Conservation (phyloP, 2,888 invertebrate species). For the Lydus trimaculatus region DNA sequence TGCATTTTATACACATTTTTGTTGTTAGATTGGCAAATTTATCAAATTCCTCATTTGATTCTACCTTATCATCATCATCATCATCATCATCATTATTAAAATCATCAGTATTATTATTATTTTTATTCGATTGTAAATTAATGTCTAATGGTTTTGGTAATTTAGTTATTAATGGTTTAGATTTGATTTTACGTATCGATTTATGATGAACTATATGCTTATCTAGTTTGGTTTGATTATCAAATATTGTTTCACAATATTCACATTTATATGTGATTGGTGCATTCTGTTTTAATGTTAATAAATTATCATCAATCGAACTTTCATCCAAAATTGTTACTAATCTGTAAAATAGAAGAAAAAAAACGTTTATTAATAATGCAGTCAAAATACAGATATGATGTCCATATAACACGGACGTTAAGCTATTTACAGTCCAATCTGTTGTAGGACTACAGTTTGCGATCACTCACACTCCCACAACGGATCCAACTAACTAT, state of each 20-base stretch:
- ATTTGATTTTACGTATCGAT: slow-evolving; percentile 6
- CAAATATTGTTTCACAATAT: not conserved
- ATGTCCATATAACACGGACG: too few species aligned
- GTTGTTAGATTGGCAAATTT: slow-evolving; percentile 46
- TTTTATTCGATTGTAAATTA: not conserved
- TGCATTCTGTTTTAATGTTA: not conserved
- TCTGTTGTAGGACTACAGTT: too few species aligned
- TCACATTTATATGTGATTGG: not conserved
- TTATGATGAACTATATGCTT: not conserved
- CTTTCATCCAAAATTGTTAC: not conserved
- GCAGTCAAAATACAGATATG: not conserved
- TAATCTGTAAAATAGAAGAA: not conserved
- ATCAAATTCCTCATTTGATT: slow-evolving; percentile 40
- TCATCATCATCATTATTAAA: not conserved
- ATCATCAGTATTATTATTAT: not conserved
- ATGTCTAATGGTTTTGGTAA: not conserved
- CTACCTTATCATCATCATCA: not conserved
- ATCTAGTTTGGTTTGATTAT: not conserved
- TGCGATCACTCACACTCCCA: too few species aligned
- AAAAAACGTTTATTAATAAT: not conserved
- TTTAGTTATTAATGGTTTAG: slow-evolving; percentile 3
- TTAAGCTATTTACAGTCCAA: too few species aligned
- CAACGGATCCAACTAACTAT: too few species aligned
- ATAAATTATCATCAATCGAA: not conserved
- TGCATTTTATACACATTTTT: slow-evolving; percentile 40